phyloP scores from a whole-genome alignment of 2,797 vertebrate genomes.

The Epinephelus coioides region DNA sequence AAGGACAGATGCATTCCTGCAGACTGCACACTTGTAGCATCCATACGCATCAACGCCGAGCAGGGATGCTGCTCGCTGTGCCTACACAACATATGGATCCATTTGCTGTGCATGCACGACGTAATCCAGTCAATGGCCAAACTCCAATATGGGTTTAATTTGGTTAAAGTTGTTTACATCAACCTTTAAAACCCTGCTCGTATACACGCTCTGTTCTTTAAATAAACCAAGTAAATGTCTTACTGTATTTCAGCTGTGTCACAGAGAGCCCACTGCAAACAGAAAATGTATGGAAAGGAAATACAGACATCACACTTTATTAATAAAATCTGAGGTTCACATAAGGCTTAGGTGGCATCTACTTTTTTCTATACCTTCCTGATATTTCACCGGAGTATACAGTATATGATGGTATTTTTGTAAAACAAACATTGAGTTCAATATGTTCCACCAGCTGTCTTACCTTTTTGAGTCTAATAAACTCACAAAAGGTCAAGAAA shows the following conservation, averaged over 20 bases:
- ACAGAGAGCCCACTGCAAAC: background rate
- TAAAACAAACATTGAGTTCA: no score
- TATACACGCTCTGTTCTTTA: background rate
- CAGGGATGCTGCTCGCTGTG: background rate
- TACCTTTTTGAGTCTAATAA: no score
- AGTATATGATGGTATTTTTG: no score
- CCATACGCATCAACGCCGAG: background rate
- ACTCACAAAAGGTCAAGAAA: no score
- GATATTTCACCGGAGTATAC: no score
- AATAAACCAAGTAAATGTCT: slow-evolving; percentile 2
- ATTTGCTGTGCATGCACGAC: background rate
- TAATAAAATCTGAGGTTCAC: no score
- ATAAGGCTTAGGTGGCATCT: no score
- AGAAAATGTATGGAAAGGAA: background rate
- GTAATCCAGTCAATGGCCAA: background rate
- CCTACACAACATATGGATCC: slow-evolving; percentile 37
- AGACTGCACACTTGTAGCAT: slow-evolving; percentile 35
- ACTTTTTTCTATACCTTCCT: no score
- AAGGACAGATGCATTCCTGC: slow-evolving; percentile 1
- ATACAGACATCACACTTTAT: no score
- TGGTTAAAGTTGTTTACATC: slow-evolving; percentile 17
- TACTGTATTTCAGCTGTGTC: background rate
- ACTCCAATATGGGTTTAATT: slow-evolving; percentile 5
- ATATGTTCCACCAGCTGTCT: no score
- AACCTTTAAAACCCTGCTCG: background rate